These are phyloP conservation scores for Clarias gariepinus DNA, from an alignment of 2,113 vertebrate species.

Conservation along the genomic window DNA sequence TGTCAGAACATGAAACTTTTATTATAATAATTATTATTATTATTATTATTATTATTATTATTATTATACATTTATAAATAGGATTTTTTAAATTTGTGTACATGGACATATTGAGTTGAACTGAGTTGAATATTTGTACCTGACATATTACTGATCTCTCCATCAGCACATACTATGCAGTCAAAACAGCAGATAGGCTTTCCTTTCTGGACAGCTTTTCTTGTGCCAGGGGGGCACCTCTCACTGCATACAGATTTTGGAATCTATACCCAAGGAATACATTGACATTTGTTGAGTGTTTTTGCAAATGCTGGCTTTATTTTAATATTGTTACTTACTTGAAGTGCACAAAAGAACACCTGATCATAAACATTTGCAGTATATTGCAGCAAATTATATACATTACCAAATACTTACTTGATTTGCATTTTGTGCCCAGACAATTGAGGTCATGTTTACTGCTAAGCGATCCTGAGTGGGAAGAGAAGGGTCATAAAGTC, in stretches of 20 bases:
- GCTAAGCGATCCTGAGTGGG: constrained; percentile 15
- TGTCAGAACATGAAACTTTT: too few relatives aligned
- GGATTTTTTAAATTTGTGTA: too few relatives aligned
- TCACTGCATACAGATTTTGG: constrained; percentile 53
- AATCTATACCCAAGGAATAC: background rate
- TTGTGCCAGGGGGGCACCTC: constrained; percentile 44
- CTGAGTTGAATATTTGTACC: constrained; percentile 28
- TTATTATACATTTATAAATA: background rate
- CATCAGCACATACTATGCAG: constrained; percentile 56
- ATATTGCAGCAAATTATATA: background rate
- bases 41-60: background rate
- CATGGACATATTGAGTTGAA: too few relatives aligned
- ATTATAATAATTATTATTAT: background rate
- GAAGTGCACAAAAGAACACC: too few relatives aligned
- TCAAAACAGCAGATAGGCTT: constrained; percentile 56
- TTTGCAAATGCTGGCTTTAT: background rate
- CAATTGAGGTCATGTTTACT: constrained; percentile 18
- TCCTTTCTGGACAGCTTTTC: constrained; percentile 52
- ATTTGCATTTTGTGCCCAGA: constrained; percentile 22
- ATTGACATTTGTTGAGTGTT: background rate
- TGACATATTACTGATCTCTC: constrained; percentile 56
- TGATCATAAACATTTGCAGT: background rate
- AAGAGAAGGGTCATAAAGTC: constrained; percentile 56
- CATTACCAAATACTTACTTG: background rate
- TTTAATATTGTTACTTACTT: too few relatives aligned